phyloP scores from a whole-genome alignment of 2,888 invertebrate species.

The Tetrapedia diversipes region DNA sequence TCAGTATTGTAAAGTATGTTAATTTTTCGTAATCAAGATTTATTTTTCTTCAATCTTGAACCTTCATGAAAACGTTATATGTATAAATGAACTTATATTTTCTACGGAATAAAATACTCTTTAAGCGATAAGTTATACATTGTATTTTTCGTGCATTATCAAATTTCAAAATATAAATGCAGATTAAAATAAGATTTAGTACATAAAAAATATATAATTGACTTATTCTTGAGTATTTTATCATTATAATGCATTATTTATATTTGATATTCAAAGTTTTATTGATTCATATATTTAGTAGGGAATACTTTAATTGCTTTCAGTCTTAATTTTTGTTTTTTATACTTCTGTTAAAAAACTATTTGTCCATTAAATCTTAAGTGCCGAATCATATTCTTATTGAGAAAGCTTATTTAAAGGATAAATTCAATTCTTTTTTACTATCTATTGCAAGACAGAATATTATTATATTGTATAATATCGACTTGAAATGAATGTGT shows the following conservation, averaged over 20 bases:
- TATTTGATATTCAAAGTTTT: slow-evolving; percentile 55
- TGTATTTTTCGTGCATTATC: slow-evolving; percentile 58
- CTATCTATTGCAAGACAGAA: slow-evolving; percentile 11
- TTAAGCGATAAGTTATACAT: slow-evolving; percentile 53
- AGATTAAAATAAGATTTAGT: slow-evolving; percentile 54
- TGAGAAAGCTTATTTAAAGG: slow-evolving; percentile 14
- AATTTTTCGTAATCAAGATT: slow-evolving; percentile 38
- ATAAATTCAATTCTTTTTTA: slow-evolving; percentile 26
- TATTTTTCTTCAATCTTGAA: slow-evolving; percentile 38
- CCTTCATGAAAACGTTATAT: slow-evolving; percentile 34
- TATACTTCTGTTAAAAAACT: slow-evolving; percentile 19
- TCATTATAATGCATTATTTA: slow-evolving; percentile 51
- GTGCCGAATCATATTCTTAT: slow-evolving; percentile 16
- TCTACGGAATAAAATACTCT: slow-evolving; percentile 57
- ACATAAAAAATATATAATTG: slow-evolving; percentile 49
- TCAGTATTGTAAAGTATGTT: slow-evolving; percentile 61
- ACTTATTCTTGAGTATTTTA: slow-evolving; percentile 52
- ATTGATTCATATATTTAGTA: slow-evolving; percentile 30
- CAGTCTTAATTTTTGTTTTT: slow-evolving; percentile 21
- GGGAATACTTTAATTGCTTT: slow-evolving; percentile 42
- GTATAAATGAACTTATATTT: slow-evolving; percentile 55
- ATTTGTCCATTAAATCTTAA: slow-evolving; percentile 27
- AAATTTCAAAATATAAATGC: slow-evolving; percentile 45
- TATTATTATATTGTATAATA: slow-evolving; percentile 38
- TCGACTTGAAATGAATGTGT: slow-evolving; percentile 45